Evolutionary conservation across 2,888 invertebrate genomes (phyloP).

Genomic region (Cheilosia pagana): DNA sequence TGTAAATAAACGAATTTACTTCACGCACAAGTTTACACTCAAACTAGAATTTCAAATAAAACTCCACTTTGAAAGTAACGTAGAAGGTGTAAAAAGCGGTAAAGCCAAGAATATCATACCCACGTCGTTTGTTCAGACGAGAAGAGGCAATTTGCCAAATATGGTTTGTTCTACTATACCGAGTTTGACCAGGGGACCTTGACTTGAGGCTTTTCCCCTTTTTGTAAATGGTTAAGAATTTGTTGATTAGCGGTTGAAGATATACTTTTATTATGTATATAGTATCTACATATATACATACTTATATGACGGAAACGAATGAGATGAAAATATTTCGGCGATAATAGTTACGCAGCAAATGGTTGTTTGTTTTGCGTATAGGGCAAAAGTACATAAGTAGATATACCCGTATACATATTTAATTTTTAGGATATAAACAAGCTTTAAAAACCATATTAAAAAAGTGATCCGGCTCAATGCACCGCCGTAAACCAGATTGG

Average conservation of each 20-base stretch:
- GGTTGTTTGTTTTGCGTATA: neutral
- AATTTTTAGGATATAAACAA: neutral
- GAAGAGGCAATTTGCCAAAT: conserved; percentile 53
- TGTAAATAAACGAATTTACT: neutral
- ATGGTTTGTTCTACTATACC: conserved; percentile 56
- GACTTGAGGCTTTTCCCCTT: conserved; percentile 43
- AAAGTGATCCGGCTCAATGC: neutral
- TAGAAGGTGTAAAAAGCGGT: conserved; percentile 55
- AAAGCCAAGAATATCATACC: conserved; percentile 16
- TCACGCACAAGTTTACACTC: neutral
- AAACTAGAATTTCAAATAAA: conserved; percentile 5
- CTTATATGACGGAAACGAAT: neutral
- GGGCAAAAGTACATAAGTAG: neutral
- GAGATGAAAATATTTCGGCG: conserved; percentile 3
- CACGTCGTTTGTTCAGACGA: conserved; percentile 14
- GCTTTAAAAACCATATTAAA: neutral
- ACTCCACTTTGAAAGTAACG: conserved; percentile 8
- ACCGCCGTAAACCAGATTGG: conserved; percentile 37
- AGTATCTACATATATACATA: neutral
- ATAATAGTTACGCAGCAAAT: conserved; percentile 9
- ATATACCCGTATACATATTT: neutral
- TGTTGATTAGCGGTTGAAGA: conserved; percentile 25
- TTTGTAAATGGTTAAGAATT: conserved; percentile 51
- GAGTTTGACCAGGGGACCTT: conserved; percentile 50
- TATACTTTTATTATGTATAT: neutral